Base-by-base conservation (phyloP, 1,140 invertebrate species). In the Sarcophaga peregrina region DNA sequence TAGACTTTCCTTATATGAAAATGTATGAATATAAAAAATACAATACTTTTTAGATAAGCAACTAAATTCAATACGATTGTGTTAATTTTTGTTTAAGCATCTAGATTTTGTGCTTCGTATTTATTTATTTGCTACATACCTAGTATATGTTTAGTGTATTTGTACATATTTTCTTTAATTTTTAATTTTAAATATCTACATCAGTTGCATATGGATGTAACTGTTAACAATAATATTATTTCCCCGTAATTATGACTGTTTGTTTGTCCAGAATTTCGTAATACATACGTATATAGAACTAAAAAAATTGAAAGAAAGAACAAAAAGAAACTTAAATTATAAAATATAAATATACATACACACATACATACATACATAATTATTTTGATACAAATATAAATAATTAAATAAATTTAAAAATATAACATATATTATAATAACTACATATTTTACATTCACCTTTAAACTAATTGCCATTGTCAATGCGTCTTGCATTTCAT, bases 311-410 rank as follows among this genome's bases (percentile, higher is more conserved):
- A 52, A 37, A 52, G 50, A 52, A 52, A 9, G 8, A n/a, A n/a
- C n/a, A 68, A 68, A 20, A 68, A 68, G 8, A 20, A 20, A 68
- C 62, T 68, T 68, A 68, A 68, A 68, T 9, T 25, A 68, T 68
- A 68, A 20, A 58, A 2, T 37, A n/a, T n/a, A n/a, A n/a, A n/a
- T n/a, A n/a, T n/a, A n/a, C n/a, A n/a, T n/a, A n/a, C n/a, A n/a
- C n/a, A n/a, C n/a, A n/a, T 37, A 37, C 25, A 37, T 58, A 58
- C n/a, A 58, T 58, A 11, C 15, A 0, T 58, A 58, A n/a, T 58
- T 68, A 20, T 68, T 68, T 68, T 68, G 17, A 68, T 68, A 68
- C 62, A 68, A 68, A 68, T 20, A 68, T 8, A 68, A 68, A 68
- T 68, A 68, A 68, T 20, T 37, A 2, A 37, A 37, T 37, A 37